Evolutionary conservation across 2,113 vertebrate genomes (phyloP), one percentile per base, ranked within the genome.

Genomic region (Heptranchias perlo): DNA sequence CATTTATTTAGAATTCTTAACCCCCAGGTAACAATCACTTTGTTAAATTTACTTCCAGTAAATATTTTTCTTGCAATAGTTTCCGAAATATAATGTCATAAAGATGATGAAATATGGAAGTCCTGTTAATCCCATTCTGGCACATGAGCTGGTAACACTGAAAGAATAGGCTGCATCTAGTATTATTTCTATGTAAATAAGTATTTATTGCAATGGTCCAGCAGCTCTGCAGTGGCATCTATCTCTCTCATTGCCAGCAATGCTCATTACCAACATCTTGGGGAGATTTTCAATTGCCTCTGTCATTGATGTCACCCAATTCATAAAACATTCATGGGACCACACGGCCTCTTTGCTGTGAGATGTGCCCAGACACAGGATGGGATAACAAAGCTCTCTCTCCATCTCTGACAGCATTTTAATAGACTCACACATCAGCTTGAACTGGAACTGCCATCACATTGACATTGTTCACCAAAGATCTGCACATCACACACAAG

Each of bases 361-460:
- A 47, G 31, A 61, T 31, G 95, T 25, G 44, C 6, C 49, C 65
- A 47, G 61, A n/a, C 25, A 28, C 25, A 11, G 35, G 69, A 49
- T 28, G 8, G 96, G 95, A 96, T 78, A 96, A 18, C 76, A 67
- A 96, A 65, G 96, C 82, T 96, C 96, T 96, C 76, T 96, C 96
- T 96, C 96, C 94, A 96, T 96, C 96, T 96, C 67, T 94, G 49
- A 47, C 62, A 95, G 87, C 96, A 96, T 84, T 67, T 35, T 78
- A 78, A 96, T 96, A 96, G 95, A 76, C 69, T n/a, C 21, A 95
- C 94, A 96, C 96, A 97, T 97, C 96, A 97, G 96, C 96, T 97
- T 97, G 96, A 96, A 97, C 96, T 94, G 96, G 96, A 97, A 96
- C 96, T 96, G 97, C 97, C 97, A 97, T 97, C 96, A 96, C 93